Percentiles rank a stretch among this genome's conserved stretches.
phyloP scores from a whole-genome alignment of 2,797 vertebrate species.

The Rhynchonycteris naso region DNA sequence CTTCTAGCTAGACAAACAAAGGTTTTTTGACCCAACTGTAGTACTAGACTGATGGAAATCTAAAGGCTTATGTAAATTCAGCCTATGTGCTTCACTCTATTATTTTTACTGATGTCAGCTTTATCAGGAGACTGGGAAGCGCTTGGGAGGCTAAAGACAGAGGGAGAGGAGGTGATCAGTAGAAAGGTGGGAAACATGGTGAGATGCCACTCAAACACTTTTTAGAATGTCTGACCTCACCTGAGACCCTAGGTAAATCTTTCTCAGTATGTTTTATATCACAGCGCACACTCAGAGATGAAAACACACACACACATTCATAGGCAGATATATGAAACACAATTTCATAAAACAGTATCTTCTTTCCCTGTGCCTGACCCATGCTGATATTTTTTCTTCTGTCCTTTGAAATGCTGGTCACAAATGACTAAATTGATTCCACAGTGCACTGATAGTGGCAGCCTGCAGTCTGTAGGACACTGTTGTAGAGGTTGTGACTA shows the following conservation, averaged over 20 bases:
- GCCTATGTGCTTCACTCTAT: background rate
- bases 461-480: background rate
- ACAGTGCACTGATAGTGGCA: background rate
- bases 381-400: background rate
- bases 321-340: background rate
- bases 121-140: background rate
- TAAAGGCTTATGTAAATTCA: conserved; percentile 22
- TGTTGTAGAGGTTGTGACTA: background rate
- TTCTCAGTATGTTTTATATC: background rate
- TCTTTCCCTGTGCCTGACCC: background rate
- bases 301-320: background rate
- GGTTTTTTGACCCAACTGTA: background rate
- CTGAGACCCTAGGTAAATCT: background rate
- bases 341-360: background rate
- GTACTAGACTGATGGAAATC: background rate
- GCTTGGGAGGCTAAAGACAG: background rate
- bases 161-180: background rate
- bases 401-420: background rate
- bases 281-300: background rate
- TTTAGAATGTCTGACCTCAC: background rate
- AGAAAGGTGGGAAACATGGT: background rate
- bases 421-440: background rate
- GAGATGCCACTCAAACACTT: background rate
- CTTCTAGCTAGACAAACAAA: conserved; percentile 44
- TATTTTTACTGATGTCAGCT: conserved; percentile 9